phyloP scores from a whole-genome alignment of 2,797 vertebrate species.

The Caiman crocodilus region DNA sequence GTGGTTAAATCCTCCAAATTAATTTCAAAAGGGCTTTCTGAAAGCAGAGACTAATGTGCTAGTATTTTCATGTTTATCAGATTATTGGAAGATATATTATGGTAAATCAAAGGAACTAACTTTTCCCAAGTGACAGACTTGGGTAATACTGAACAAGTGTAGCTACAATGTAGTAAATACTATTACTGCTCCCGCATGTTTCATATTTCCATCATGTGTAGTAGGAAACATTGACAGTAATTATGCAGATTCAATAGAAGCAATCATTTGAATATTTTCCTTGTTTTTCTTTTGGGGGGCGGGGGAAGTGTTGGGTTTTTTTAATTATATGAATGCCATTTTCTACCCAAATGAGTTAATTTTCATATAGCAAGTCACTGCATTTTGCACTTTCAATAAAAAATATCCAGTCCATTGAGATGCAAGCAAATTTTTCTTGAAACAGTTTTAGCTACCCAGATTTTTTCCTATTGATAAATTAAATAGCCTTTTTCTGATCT shows the following conservation, averaged over 20 bases:
- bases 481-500: neutral
- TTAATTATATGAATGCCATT: neutral
- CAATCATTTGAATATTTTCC: too few species aligned
- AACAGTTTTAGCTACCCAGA: neutral
- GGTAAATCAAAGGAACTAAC: neutral
- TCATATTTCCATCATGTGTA: neutral
- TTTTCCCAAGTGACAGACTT: neutral
- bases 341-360: neutral
- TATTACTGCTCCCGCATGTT: neutral
- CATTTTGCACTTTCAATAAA: neutral
- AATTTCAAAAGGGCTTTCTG: neutral
- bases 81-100: neutral
- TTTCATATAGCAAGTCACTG: neutral
- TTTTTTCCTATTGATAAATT: neutral
- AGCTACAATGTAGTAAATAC: neutral
- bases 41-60: fast-evolving
- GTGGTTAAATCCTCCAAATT: neutral
- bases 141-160: neutral
- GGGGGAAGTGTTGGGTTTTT: neutral
- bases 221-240: neutral
- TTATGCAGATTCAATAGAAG: neutral
- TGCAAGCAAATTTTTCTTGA: neutral
- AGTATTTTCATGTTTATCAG: neutral
- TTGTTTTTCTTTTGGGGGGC: too few species aligned
- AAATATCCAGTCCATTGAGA: neutral